These are phyloP conservation scores for Pteria penguin DNA, from an alignment of 2,888 invertebrate species.

Conservation along the genomic window DNA sequence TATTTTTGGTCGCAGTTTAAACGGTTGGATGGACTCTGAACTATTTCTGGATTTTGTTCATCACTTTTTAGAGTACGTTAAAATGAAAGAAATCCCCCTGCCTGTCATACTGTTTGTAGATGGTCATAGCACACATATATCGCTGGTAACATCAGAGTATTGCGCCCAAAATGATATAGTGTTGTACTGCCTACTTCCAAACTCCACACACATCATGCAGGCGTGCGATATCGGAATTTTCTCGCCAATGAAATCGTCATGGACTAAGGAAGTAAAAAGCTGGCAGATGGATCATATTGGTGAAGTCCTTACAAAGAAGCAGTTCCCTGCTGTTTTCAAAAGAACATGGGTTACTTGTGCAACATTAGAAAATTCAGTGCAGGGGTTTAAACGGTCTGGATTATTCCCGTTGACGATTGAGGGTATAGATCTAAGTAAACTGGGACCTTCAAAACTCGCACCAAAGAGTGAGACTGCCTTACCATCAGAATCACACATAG, in stretches of 20 bases:
- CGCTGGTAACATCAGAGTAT: conserved; percentile 18
- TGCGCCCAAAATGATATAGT: conserved; percentile 31
- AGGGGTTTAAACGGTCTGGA: conserved; percentile 38
- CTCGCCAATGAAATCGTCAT: conserved; percentile 36
- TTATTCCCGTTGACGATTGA: conserved; percentile 27
- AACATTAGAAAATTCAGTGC: conserved; percentile 24
- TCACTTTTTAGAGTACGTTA: conserved; percentile 15
- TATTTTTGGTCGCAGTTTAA: conserved; percentile 14
- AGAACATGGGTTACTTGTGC: conserved; percentile 30
- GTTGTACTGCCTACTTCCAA: conserved; percentile 41
- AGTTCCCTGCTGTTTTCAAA: conserved; percentile 41
- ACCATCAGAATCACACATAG: no score
- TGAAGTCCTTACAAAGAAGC: conserved; percentile 32
- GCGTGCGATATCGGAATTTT: conserved; percentile 39
- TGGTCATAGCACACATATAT: conserved; percentile 42
- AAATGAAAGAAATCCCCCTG: conserved; percentile 2
- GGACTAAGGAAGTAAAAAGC: conserved; percentile 36
- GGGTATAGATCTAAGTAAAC: neutral
- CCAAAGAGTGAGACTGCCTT: no score
- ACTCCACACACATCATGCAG: conserved; percentile 42
- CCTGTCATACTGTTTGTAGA: conserved; percentile 39
- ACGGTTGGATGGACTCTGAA: conserved; percentile 49
- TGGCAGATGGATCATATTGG: conserved; percentile 46
- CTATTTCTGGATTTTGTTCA: conserved; percentile 22
- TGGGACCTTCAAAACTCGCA: neutral